Conservation (phyloP, 2,113 vertebrate genomes). For the Ceyx melanurus region DNA sequence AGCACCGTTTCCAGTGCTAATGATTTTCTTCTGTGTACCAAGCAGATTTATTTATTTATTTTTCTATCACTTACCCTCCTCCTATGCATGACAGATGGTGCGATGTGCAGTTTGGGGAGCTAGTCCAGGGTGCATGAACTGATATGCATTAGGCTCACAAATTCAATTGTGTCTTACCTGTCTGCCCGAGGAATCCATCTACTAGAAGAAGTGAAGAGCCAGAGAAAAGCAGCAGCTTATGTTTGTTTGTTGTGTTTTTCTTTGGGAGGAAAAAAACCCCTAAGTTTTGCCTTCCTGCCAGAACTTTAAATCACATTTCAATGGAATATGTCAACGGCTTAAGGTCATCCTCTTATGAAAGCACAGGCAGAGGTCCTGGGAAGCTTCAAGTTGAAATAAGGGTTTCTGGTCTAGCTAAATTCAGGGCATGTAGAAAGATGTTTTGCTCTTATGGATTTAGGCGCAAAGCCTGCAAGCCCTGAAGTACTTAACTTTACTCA, state of each 20-base stretch:
- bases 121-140: slow-evolving; percentile 51
- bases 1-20: slow-evolving; percentile 1
- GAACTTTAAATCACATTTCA: slow-evolving; percentile 60
- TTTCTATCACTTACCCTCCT: background rate
- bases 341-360: slow-evolving; percentile 45
- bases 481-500: background rate
- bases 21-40: slow-evolving; percentile 17
- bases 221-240: slow-evolving; percentile 51
- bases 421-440: background rate
- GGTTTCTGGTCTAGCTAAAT: slow-evolving; percentile 24
- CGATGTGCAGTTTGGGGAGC: slow-evolving; percentile 4
- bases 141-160: slow-evolving; percentile 66
- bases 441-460: background rate
- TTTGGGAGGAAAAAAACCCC: background rate
- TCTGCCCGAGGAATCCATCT: slow-evolving; percentile 51
- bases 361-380: slow-evolving; percentile 7
- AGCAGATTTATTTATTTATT: background rate
- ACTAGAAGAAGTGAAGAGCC: slow-evolving; percentile 41
- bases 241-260: slow-evolving; percentile 16
- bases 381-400: slow-evolving; percentile 29
- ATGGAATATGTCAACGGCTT: background rate
- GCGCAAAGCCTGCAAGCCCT: background rate
- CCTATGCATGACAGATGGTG: slow-evolving; percentile 30
- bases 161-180: slow-evolving; percentile 66
- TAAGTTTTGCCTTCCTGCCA: background rate